Percentiles rank a stretch among this genome's conserved stretches.
Conservation (phyloP, 2,113 vertebrate genomes). For the Pituophis catenifer region DNA sequence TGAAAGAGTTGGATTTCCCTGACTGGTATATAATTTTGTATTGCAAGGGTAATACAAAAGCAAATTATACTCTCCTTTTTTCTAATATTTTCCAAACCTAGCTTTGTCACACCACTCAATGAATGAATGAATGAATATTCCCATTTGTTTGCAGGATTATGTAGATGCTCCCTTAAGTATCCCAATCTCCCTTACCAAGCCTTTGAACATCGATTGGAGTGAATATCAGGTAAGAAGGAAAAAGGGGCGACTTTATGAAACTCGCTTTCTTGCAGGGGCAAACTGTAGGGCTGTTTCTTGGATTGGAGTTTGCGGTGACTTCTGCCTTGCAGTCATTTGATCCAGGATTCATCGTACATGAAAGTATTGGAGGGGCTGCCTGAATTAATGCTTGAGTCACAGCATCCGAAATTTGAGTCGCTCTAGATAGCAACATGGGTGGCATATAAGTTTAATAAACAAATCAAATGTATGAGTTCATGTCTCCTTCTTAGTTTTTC, state of each 20-base stretch:
- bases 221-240: constrained; percentile 88
- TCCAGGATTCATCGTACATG: neutral
- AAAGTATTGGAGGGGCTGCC: neutral
- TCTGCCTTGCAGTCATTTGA: neutral
- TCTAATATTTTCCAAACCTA: neutral
- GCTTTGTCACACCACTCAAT: neutral
- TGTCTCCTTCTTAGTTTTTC: neutral
- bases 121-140: neutral
- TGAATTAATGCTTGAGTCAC: neutral
- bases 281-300: no score
- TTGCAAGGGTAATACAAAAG: neutral
- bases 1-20: neutral
- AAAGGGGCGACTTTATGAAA: neutral
- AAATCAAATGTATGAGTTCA: neutral
- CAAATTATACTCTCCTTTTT: neutral
- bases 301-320: neutral
- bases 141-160: constrained; percentile 79
- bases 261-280: neutral
- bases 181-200: constrained; percentile 82
- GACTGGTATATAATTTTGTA: neutral
- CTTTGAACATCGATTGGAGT: constrained; percentile 94
- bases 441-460: neutral
- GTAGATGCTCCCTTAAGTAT: constrained; percentile 96
- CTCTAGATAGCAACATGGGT: neutral
- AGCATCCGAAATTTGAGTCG: fast-evolving